These are phyloP conservation scores for Xenopus borealis DNA, from an alignment of 2,113 vertebrate genomes.

Conservation along the genomic window DNA sequence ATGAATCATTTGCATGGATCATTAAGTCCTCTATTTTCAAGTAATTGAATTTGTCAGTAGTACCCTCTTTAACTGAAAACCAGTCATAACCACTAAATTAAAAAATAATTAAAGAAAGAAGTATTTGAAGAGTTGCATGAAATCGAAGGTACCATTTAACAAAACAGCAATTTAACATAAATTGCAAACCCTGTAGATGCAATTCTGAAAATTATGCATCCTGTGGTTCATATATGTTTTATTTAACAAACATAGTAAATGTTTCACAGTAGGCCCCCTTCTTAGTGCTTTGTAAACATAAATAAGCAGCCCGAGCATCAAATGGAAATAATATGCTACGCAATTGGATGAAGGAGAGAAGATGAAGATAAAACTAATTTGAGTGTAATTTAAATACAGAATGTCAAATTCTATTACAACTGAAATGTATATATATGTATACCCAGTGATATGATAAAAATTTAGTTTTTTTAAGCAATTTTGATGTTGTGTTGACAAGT, in stretches of 20 bases:
- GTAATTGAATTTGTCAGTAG: constrained; percentile 98
- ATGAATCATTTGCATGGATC: constrained; percentile 92
- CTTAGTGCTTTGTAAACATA: constrained; percentile 49
- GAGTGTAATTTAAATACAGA: too few relatives aligned
- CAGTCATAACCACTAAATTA: constrained; percentile 87
- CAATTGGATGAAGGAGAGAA: background rate
- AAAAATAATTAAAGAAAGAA: constrained; percentile 91
- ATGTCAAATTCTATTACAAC: too few relatives aligned
- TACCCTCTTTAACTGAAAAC: constrained; percentile 88
- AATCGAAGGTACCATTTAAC: constrained; percentile 80
- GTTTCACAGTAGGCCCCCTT: constrained; percentile 46
- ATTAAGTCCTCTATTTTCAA: constrained; percentile 91
- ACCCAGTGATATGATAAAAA: too few relatives aligned
- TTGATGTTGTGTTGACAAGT: too few relatives aligned
- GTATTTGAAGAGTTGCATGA: constrained; percentile 79
- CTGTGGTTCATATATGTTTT: constrained; percentile 68
- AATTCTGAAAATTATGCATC: constrained; percentile 73
- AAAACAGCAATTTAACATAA: constrained; percentile 85
- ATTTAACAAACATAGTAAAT: constrained; percentile 59
- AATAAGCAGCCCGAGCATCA: constrained; percentile 47
- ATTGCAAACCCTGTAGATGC: constrained; percentile 70
- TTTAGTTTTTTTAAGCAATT: too few relatives aligned
- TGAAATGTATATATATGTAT: too few relatives aligned
- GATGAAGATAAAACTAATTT: background rate
- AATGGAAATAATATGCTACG: constrained; percentile 41